Base-by-base conservation (phyloP, 2,888 invertebrate species). In the Linnaemya vulpina region DNA sequence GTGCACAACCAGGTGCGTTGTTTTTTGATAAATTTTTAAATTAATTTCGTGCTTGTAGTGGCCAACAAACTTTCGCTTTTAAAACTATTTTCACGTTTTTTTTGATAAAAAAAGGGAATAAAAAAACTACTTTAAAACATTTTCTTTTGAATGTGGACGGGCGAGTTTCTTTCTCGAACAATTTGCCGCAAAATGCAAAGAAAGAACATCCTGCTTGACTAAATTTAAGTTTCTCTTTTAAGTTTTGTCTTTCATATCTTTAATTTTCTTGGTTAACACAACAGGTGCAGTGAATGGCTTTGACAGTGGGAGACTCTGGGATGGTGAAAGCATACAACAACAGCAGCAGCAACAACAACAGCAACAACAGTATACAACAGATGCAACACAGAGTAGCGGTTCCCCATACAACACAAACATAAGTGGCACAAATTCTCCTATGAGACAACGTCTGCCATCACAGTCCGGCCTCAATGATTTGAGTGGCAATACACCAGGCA, bases 371-470 rank as follows among this genome's bases (percentile, higher is more conserved):
- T 38, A 58, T 55, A 67, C 76, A 51, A n/a, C 83, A 43, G 68
- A 83, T 53, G 49, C 80, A 83, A 38, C 51, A 46, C 65, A 63
- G 63, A 65, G 63, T 51, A 46, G 62, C 62, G 51, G 74, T 49
- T 53, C 85, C 20, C 49, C 77, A 62, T 80, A 58, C 53, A 74
- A 35, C 63, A 76, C 75, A 75, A 43, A 35, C 49, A 70, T 74
- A 63, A 79, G 63, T 55, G 53, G 65, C 63, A 75, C 74, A 20
- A 82, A 53, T 46, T 49, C 82, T 46, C 70, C 78, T 82, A 78
- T 85, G 85, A 82, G 85, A 71, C 85, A 85, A 62, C 85, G 85
- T 60, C 65, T 85, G 11, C 63, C 85, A 15, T 85, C 85, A 60
- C 85, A 85, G 38, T 74, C 85, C 13, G 84, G 80, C 67, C 78